Conservation (phyloP, 2,888 invertebrate genomes). For the Apocheima hispidaria region DNA sequence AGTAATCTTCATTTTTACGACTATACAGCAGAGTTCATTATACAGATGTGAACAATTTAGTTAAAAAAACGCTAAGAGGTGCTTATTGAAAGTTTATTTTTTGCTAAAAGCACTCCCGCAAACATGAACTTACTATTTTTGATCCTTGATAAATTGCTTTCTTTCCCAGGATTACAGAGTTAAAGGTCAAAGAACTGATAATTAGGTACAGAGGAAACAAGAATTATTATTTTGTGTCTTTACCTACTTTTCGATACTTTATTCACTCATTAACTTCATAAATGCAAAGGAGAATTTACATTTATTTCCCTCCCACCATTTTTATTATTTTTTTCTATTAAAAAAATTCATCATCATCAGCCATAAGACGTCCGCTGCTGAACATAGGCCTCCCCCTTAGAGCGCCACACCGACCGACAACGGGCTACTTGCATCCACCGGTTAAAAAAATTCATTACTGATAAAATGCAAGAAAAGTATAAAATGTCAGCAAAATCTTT, state of each 20-base stretch:
- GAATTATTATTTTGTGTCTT: background rate
- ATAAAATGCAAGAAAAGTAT: no score
- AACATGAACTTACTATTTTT: constrained; percentile 67
- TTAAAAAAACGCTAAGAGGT: constrained; percentile 12
- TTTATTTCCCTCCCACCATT: no score
- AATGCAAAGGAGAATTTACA: no score
- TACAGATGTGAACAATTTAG: constrained; percentile 42
- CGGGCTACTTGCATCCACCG: no score
- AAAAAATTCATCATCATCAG: no score
- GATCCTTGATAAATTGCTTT: constrained; percentile 76
- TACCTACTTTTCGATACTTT: background rate
- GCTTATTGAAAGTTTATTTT: constrained; percentile 34
- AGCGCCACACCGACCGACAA: no score
- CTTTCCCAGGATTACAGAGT: constrained; percentile 54
- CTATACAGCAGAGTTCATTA: constrained; percentile 11
- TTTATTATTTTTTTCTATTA: no score
- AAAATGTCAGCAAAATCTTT: no score
- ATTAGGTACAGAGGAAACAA: constrained; percentile 34
- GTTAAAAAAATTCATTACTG: no score
- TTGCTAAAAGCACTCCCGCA: constrained; percentile 44
- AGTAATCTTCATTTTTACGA: constrained; percentile 43
- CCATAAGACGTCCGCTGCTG: no score
- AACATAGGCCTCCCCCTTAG: no score
- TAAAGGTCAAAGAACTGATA: constrained; percentile 37
- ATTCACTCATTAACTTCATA: background rate